These are phyloP conservation scores for Halesus radiatus DNA, from an alignment of 1,140 invertebrate genomes.

Conservation along the genomic window DNA sequence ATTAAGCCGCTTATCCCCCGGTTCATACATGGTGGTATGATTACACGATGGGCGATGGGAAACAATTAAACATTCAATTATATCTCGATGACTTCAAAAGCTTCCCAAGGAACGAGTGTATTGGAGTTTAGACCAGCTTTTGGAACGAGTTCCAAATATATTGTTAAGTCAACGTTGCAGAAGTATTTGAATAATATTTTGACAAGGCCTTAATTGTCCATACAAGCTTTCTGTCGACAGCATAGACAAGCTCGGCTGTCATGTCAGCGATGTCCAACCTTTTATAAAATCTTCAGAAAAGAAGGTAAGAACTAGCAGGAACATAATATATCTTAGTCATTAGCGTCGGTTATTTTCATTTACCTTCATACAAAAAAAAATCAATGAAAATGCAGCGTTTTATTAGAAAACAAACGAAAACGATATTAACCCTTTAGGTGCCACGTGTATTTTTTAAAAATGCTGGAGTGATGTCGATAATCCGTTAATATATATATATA, in stretches of 20 bases:
- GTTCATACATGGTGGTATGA: constrained; percentile 1
- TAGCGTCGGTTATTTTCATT: too few species aligned
- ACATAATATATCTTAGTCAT: too few species aligned
- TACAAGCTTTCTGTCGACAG: constrained; percentile 20
- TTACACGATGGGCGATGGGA: too few species aligned
- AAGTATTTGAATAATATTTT: constrained; percentile 33
- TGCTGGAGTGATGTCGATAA: too few species aligned
- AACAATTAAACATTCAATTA: background rate
- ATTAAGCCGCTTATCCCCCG: background rate
- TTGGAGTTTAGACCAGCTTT: background rate
- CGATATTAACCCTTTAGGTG: too few species aligned
- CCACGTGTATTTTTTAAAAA: too few species aligned
- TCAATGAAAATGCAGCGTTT: too few species aligned
- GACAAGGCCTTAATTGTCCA: constrained; percentile 20
- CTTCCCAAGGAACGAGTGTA: background rate
- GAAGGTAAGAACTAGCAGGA: too few species aligned
- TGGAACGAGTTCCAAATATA: too few species aligned
- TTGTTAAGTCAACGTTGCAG: constrained; percentile 4
- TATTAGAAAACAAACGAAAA: too few species aligned
- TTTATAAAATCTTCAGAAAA: background rate
- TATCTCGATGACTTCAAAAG: background rate
- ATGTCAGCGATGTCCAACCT: background rate
- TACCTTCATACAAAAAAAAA: too few species aligned
- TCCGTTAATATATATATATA: too few species aligned
- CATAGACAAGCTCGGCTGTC: constrained; percentile 10